phyloP scores from a whole-genome alignment of 2,113 vertebrate genomes.

The Scomber japonicus region DNA sequence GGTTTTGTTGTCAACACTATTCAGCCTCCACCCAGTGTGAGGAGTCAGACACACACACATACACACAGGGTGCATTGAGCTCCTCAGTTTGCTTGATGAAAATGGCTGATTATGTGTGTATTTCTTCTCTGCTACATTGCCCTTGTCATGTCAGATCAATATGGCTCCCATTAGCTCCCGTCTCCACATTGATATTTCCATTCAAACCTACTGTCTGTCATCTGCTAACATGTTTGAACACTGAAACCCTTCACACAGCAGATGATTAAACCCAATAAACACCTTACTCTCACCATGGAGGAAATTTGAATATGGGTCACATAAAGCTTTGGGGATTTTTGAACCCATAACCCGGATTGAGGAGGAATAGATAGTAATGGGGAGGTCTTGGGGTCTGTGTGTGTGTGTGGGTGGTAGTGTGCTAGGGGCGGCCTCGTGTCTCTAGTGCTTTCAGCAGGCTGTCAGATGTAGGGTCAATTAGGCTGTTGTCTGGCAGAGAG shows the following conservation, averaged over 20 bases:
- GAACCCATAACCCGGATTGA: constrained; percentile 19
- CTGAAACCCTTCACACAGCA: constrained; percentile 11
- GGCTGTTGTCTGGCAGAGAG: constrained; percentile 17
- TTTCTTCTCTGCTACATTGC: constrained; percentile 7
- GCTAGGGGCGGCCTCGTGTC: not conserved
- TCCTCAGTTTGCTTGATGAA: constrained; percentile 6
- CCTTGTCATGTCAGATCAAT: constrained; percentile 43
- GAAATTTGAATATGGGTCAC: constrained; percentile 35
- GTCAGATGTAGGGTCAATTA: constrained; percentile 29
- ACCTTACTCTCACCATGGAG: not conserved
- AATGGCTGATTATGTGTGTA: constrained; percentile 14
- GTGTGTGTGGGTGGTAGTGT: not conserved
- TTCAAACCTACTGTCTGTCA: constrained; percentile 45
- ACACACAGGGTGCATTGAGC: not conserved
- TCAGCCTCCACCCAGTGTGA: no score
- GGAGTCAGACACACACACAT: not conserved
- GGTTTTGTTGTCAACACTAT: no score
- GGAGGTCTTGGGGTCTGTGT: not conserved
- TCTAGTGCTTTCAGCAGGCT: not conserved
- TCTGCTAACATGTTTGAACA: constrained; percentile 13
- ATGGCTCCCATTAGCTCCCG: constrained; percentile 16
- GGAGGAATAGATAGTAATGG: not conserved
- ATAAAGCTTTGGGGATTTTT: constrained; percentile 31
- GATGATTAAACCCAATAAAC: constrained; percentile 44
- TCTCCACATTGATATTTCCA: constrained; percentile 35